These are phyloP conservation scores for Steinernema khuongi DNA, from an alignment of 1,140 invertebrate genomes.

Conservation along the genomic window DNA sequence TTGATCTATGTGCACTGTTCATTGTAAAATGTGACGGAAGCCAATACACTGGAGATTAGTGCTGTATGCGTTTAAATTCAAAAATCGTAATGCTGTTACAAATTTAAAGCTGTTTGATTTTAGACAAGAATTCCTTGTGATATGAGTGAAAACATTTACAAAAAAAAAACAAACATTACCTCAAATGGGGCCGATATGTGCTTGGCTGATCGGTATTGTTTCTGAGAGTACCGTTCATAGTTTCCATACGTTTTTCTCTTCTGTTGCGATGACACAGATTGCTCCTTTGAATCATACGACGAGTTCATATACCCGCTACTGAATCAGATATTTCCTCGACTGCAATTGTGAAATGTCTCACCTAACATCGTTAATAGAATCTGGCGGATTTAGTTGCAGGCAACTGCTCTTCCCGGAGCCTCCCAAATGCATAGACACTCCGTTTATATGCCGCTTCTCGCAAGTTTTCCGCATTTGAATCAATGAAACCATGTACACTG, in stretches of 20 bases:
- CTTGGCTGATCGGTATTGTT: neutral
- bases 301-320: constrained; percentile 3
- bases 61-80: too few species aligned
- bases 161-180: too few species aligned
- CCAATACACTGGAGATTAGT: too few species aligned
- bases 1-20: too few species aligned
- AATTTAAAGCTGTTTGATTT: too few species aligned
- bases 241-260: neutral
- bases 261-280: neutral
- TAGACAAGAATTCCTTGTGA: too few species aligned
- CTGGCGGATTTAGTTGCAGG: neutral
- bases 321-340: neutral
- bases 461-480: neutral
- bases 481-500: neutral
- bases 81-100: too few species aligned
- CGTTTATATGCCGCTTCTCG: neutral
- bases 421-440: neutral
- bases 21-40: too few species aligned
- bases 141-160: too few species aligned
- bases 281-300: neutral
- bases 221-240: neutral
- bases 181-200: neutral
- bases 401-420: neutral
- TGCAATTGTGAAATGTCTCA: neutral
- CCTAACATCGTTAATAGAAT: constrained; percentile 1